Conservation (phyloP, 2,113 vertebrate genomes). For the Barbus barbus region DNA sequence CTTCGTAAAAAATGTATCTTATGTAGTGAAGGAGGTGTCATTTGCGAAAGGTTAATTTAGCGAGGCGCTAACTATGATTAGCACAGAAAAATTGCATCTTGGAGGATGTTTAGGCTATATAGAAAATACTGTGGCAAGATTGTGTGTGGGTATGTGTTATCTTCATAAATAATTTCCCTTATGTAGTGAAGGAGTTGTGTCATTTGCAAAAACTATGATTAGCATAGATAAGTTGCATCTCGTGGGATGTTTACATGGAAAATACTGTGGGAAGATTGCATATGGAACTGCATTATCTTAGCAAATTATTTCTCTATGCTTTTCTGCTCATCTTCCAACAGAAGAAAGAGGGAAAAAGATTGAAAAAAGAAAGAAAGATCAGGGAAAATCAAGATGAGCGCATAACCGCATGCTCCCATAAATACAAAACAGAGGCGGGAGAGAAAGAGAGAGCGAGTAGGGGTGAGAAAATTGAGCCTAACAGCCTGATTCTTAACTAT, state of each 20-base stretch:
- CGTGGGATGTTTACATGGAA: background rate
- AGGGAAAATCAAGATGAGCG: conserved; percentile 49
- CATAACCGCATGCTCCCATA: conserved; percentile 83
- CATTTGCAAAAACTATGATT: conserved; percentile 61
- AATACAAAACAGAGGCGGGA: conserved; percentile 88
- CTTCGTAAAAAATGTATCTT: conserved; percentile 45
- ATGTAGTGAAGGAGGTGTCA: conserved; percentile 40
- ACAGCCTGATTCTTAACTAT: conserved; percentile 99
- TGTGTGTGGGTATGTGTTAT: conserved; percentile 73
- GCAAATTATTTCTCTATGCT: conserved; percentile 75
- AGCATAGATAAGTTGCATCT: background rate
- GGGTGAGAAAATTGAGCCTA: conserved; percentile 99
- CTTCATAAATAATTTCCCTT: conserved; percentile 77
- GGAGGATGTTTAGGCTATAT: background rate
- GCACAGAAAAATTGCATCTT: background rate
- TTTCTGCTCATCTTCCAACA: conserved; percentile 78
- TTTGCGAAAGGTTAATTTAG: conserved; percentile 72
- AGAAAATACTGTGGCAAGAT: background rate
- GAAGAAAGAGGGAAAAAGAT: conserved; percentile 67
- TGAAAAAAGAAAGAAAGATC: conserved; percentile 39
- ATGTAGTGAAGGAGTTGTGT: conserved; percentile 58
- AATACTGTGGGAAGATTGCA: conserved; percentile 45
- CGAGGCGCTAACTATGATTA: conserved; percentile 63
- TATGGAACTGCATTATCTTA: conserved; percentile 75
- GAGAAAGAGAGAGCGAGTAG: conserved; percentile 92